These are phyloP conservation scores for Lithophane socia DNA, from an alignment of 2,888 invertebrate species.

Conservation along the genomic window DNA sequence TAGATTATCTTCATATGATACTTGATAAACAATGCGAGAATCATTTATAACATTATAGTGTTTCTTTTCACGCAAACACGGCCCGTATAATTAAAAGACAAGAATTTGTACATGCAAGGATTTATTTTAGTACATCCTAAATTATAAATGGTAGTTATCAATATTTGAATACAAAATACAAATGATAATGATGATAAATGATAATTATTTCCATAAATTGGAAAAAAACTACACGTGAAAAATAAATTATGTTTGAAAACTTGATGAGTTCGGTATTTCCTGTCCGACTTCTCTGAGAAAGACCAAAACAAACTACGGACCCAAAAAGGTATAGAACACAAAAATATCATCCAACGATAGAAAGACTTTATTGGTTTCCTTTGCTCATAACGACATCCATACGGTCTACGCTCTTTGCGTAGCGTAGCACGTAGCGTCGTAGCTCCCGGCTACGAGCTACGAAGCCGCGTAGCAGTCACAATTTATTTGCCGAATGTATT, in stretches of 20 bases:
- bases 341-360: conserved; percentile 16
- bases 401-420: conserved; percentile 34
- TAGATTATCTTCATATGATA: not conserved
- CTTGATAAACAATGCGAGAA: not conserved
- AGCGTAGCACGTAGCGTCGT: conserved; percentile 48
- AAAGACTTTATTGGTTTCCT: conserved; percentile 43
- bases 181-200: not conserved
- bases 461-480: conserved; percentile 45
- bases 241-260: not conserved
- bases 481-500: conserved; percentile 49
- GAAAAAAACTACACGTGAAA: not conserved
- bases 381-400: conserved; percentile 36
- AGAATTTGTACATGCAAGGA: no score
- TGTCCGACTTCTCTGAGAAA: not conserved
- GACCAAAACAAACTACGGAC: not conserved
- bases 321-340: conserved; percentile 10
- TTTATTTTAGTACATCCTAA: no score
- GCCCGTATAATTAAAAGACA: no score
- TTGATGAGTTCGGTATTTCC: not conserved
- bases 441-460: conserved; percentile 66
- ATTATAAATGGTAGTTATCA: not conserved
- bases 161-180: conserved; percentile 11
- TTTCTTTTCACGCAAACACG: not conserved
- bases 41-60: not conserved
- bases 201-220: not conserved